Evolutionary conservation across 2,888 invertebrate genomes (phyloP).

Genomic region (Opisthograptis luteolata): DNA sequence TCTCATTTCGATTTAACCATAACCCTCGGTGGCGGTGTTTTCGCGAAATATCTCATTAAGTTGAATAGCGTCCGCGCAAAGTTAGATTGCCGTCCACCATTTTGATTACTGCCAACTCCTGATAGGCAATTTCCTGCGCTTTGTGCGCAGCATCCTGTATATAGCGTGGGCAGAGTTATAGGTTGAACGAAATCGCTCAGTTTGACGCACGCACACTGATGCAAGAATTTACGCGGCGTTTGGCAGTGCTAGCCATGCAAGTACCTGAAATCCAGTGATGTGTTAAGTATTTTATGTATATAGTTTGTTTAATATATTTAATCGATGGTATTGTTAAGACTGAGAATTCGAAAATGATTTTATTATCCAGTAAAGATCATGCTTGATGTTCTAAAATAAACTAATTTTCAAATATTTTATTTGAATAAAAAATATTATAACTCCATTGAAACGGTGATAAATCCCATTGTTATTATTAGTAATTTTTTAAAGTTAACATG

Average conservation of each 20-base stretch:
- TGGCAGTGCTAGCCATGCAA: conserved; percentile 29
- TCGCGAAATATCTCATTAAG: conserved; percentile 72
- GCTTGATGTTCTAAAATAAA: no score
- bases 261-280: no score
- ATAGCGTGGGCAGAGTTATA: conserved; percentile 12
- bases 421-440: no score
- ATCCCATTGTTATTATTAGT: no score
- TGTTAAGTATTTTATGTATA: no score
- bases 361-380: no score
- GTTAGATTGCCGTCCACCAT: conserved; percentile 69
- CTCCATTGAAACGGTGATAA: no score
- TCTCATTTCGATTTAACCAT: conserved; percentile 21
- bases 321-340: no score
- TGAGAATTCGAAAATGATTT: no score
- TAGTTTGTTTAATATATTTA: no score
- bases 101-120: conserved; percentile 68
- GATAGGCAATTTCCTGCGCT: conserved; percentile 82
- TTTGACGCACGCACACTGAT: conserved; percentile 13
- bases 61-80: conserved; percentile 62
- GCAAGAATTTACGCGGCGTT: not conserved
- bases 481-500: no score
- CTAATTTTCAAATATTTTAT: no score
- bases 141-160: conserved; percentile 69
- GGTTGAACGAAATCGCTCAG: conserved; percentile 3
- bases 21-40: conserved; percentile 25